A percentile compares a stretch with the other conserved stretches of the same genome.
Evolutionary conservation across 1,140 invertebrate genomes (phyloP).

Genomic region (Tribolium madens): DNA sequence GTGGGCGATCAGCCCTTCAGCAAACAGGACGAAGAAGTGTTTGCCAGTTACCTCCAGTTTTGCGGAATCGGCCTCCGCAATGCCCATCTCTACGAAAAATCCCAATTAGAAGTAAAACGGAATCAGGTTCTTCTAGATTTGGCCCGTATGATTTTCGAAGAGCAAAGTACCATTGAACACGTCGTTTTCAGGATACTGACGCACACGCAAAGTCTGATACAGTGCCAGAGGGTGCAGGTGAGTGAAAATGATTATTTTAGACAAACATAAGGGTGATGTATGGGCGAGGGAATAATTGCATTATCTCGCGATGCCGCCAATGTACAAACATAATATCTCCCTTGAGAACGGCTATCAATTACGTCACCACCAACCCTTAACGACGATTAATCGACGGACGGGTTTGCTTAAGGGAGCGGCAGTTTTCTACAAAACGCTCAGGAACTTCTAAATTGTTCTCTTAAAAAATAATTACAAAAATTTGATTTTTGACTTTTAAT

Average conservation of each 20-base stretch:
- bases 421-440: too few species aligned
- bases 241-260: constrained; percentile 41
- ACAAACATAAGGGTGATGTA: constrained; percentile 17
- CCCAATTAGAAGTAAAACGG: constrained; percentile 92
- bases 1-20: constrained; percentile 84
- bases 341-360: constrained; percentile 20
- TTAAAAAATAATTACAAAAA: too few species aligned
- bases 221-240: constrained; percentile 93
- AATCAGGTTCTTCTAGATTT: constrained; percentile 95
- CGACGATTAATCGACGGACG: constrained; percentile 17
- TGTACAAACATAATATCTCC: constrained; percentile 27
- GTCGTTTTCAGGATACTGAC: constrained; percentile 95
- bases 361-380: neutral
- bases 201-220: constrained; percentile 93
- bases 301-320: constrained; percentile 13
- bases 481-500: too few species aligned
- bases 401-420: neutral
- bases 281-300: constrained; percentile 13
- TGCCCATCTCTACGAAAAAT: constrained; percentile 94
- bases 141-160: constrained; percentile 96
- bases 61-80: constrained; percentile 95
- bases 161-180: constrained; percentile 95
- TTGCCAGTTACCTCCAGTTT: constrained; percentile 93
- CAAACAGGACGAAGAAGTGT: constrained; percentile 89
- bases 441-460: too few species aligned